Evolutionary conservation across 1,140 invertebrate genomes (phyloP).

Genomic region (Brachionus koreanus): DNA sequence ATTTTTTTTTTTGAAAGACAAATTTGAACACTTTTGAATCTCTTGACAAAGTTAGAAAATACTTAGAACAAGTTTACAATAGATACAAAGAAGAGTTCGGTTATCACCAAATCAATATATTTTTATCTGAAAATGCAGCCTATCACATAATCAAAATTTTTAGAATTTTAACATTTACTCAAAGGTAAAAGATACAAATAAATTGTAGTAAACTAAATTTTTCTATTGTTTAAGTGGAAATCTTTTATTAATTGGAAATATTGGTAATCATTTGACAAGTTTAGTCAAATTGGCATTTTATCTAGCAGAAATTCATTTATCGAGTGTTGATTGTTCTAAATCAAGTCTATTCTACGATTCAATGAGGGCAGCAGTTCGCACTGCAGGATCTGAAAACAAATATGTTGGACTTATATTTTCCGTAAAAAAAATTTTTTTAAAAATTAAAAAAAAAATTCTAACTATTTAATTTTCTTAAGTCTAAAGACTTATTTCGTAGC

Average conservation of each 20-base stretch:
- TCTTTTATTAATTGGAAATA: slow-evolving; percentile 54
- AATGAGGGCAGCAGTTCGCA: slow-evolving; percentile 54
- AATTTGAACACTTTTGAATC: slow-evolving; percentile 49
- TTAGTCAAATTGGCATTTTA: slow-evolving; percentile 55
- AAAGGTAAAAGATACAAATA: slow-evolving; percentile 50
- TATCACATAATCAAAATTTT: slow-evolving; percentile 55
- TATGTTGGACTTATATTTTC: slow-evolving; percentile 54
- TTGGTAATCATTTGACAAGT: slow-evolving; percentile 54
- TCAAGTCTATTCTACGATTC: slow-evolving; percentile 57
- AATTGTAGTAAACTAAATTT: neutral
- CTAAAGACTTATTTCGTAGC: slow-evolving; percentile 52
- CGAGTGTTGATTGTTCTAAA: slow-evolving; percentile 54
- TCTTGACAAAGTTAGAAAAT: slow-evolving; percentile 52
- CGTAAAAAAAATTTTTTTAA: slow-evolving; percentile 45
- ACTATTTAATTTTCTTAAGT: slow-evolving; percentile 47
- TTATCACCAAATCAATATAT: slow-evolving; percentile 53
- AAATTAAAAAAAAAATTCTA: neutral
- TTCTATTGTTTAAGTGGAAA: slow-evolving; percentile 51
- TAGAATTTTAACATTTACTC: slow-evolving; percentile 55
- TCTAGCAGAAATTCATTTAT: slow-evolving; percentile 54
- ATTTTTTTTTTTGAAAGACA: slow-evolving; percentile 33
- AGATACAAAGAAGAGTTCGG: slow-evolving; percentile 58
- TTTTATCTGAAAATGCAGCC: slow-evolving; percentile 55
- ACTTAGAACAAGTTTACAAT: slow-evolving; percentile 48
- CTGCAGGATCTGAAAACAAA: slow-evolving; percentile 55